phyloP scores from a whole-genome alignment of 2,888 invertebrate genomes.

The Mimachlamys varia region DNA sequence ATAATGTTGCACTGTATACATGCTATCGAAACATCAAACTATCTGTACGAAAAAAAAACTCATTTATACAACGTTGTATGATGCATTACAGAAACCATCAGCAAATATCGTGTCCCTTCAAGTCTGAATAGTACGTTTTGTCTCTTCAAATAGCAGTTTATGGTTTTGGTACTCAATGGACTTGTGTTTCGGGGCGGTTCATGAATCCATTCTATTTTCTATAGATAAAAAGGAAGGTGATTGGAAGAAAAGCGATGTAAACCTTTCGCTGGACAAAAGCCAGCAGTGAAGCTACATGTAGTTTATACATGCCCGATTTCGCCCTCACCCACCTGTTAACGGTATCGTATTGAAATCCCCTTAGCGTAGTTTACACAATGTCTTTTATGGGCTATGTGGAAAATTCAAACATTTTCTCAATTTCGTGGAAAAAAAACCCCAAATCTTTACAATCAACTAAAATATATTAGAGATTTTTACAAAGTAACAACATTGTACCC shows the following conservation, averaged over 20 bases:
- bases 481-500: not conserved
- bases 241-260: slow-evolving; percentile 24
- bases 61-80: not conserved
- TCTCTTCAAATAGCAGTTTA: slow-evolving; percentile 7
- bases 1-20: no score
- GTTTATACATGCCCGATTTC: not conserved
- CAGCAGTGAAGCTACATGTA: not conserved
- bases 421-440: not conserved
- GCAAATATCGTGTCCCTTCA: not conserved
- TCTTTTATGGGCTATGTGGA: not conserved
- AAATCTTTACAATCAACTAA: not conserved
- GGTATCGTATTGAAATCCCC: not conserved
- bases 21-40: no score
- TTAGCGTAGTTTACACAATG: not conserved
- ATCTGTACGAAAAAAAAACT: not conserved
- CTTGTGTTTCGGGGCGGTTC: slow-evolving; percentile 26
- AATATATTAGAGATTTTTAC: not conserved
- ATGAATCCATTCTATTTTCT: not conserved
- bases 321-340: not conserved
- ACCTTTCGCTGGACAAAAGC: not conserved
- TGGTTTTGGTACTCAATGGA: not conserved
- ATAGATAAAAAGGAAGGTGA: not conserved
- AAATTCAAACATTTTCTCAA: slow-evolving; percentile 18
- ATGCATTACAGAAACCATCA: not conserved
- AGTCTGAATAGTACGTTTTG: slow-evolving; percentile 4